Evolutionary conservation across 2,113 vertebrate genomes (phyloP), one percentile per base, ranked within the genome.

Genomic region (Hypocryptadius cinnamomeus): DNA sequence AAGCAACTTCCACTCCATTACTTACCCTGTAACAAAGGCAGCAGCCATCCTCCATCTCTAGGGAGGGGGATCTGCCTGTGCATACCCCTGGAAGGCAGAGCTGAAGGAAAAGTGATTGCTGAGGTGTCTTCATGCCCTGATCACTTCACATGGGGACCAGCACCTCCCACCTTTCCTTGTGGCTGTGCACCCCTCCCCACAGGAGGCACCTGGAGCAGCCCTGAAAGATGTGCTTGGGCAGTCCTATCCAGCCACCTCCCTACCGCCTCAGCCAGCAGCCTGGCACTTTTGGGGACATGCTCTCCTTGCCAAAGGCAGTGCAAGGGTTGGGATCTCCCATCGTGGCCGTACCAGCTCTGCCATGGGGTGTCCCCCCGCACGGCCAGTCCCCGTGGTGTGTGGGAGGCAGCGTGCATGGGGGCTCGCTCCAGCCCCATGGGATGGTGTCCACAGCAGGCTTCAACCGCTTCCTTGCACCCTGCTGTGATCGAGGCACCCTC

Each of bases 281-380:
- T 30, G 63, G 42, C 39, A 33, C 50, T 76, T 85, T 8, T 53
- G 28, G 54, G 33, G 30, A 80, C 3, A 2, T 0, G 4, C 9
- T 84, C 4, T 74, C 35, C 50, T 42, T 63, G 45, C 60, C 56
- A 47, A 68, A 66, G n/a, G 47, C 66, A 81, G 35, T 33, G 15
- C 35, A 20, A 54, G 22, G 19, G 13, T 30, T 66, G 79, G 56
- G 35, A 89, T 63, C 11, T 27, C 63, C 50, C 50, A 37, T 23
- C 3, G 10, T 3, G 6, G 30, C 35, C 39, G n/a, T 13, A 44
- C 16, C 48, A 76, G 73, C 33, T 81, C 31, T 74, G 64, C 31
- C 88, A 28, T 0, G 2, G 48, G 8, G 3, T 40, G 48, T 59
- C 17, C 70, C 23, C 18, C 25, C 2, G 1, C 33, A 37, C 0